Conservation (phyloP, 2,888 invertebrate genomes). For the Nephrotoma flavescens region DNA sequence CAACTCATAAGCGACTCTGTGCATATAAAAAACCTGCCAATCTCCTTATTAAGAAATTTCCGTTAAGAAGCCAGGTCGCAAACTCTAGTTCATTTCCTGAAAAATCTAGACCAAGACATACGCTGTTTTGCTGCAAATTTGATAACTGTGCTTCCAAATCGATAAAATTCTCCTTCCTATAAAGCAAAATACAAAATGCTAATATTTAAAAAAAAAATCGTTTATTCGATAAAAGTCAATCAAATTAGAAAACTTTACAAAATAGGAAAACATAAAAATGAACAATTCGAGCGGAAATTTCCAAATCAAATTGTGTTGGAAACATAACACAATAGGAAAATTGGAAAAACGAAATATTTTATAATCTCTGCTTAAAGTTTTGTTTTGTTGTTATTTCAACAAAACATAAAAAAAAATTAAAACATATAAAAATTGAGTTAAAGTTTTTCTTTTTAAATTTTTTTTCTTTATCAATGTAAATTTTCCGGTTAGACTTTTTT, state of each 20-base stretch:
- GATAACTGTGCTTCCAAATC: background rate
- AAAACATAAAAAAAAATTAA: background rate
- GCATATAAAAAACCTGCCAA: too few species aligned
- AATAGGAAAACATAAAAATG: background rate
- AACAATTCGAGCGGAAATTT: background rate
- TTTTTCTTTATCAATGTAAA: slow-evolving; percentile 1
- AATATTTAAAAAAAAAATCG: background rate
- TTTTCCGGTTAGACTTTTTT: background rate
- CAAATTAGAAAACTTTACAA: background rate
- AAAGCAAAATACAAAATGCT: background rate
- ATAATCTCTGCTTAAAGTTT: background rate
- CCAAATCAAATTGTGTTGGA: background rate
- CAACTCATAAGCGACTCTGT: too few species aligned
- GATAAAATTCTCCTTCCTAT: background rate
- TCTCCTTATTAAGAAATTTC: too few species aligned
- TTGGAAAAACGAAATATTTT: background rate
- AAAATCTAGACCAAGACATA: too few species aligned
- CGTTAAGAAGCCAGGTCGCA: too few species aligned
- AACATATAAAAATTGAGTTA: background rate
- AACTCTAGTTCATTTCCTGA: too few species aligned
- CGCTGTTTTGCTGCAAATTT: background rate
- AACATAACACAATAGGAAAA: background rate
- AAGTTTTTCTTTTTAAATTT: background rate
- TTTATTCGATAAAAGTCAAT: background rate
- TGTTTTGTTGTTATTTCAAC: background rate